Percentiles rank a stretch among this genome's conserved stretches.
These are phyloP conservation scores for Galago senegalensis DNA, from an alignment of 2,797 vertebrate genomes.

Conservation along the genomic window DNA sequence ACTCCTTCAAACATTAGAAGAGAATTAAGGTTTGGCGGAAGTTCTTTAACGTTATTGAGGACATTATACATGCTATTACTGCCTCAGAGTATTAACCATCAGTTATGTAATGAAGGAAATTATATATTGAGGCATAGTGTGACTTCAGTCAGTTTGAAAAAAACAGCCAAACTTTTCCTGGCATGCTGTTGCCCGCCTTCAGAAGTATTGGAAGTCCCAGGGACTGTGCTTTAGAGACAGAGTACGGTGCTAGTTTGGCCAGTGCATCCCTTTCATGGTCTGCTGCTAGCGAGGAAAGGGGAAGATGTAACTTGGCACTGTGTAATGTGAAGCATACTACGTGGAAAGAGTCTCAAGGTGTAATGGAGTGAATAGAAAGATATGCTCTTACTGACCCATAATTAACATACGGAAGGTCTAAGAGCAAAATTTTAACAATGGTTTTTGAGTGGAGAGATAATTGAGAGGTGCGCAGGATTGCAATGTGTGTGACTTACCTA, in stretches of 20 bases:
- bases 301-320: too few species aligned
- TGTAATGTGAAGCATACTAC: too few species aligned
- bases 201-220: neutral
- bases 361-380: neutral
- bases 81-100: neutral
- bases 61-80: fast-evolving
- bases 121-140: neutral
- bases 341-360: neutral
- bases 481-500: neutral
- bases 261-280: fast-evolving
- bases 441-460: neutral
- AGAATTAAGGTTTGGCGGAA: neutral
- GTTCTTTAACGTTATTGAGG: neutral
- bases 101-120: neutral
- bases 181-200: neutral
- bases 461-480: neutral
- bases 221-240: neutral
- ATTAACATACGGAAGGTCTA: neutral
- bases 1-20: neutral
- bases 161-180: neutral
- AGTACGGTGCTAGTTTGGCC: neutral
- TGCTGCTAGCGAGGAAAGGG: neutral
- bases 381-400: neutral
- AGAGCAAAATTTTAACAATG: neutral
- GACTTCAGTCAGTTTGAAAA: neutral